Base-by-base conservation (phyloP, 2,888 invertebrate genomes). In the Alcis repandata region DNA sequence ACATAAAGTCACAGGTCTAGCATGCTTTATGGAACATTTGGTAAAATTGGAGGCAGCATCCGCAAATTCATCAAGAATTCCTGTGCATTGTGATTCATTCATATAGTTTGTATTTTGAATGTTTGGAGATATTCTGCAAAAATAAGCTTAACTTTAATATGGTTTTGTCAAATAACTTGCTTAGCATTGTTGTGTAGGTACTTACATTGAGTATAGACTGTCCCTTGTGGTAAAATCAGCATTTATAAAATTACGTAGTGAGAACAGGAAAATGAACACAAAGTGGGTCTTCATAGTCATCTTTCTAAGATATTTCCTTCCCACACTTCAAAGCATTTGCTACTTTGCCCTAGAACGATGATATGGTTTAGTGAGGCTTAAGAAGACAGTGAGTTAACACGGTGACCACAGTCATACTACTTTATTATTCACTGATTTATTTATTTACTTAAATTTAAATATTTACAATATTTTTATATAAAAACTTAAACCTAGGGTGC, bases 1-100 rank as follows among this genome's bases (percentile, higher is more conserved):
- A 84, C 96, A 96, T 20, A 96, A 78, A 63, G 87, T 93, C 72
- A 96, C 94, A 6, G 96, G 96, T 70, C 94, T 89, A 13, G 96
- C 94, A 84, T 95, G 80, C 60, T 88, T 74, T 67, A 95, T 94
- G 0, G 95, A 94, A 85, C 96, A 96, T 59, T 89, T 86, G 0
- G 95, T 95, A 73, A 95, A 95, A 74, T 94, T 88, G 1, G 95
- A 92, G 45, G 95, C 92, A 66, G 89, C 88, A 56, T 90, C 79
- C 13, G 95, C 95, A 85, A 95, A 95, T 40, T 75, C 79, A 33
- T 87, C 74, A 38, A 94, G 74, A 38, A 89, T 79, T 20, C 69
- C 64, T 22, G 81, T 73, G 76, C 94, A 94, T 54, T 83, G 65
- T 19, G 71, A 57, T 17, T 86, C 83, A 19, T 38, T 41, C 19